Base-by-base conservation (phyloP, 2,113 vertebrate species). In the Paracyprichromis sp. region DNA sequence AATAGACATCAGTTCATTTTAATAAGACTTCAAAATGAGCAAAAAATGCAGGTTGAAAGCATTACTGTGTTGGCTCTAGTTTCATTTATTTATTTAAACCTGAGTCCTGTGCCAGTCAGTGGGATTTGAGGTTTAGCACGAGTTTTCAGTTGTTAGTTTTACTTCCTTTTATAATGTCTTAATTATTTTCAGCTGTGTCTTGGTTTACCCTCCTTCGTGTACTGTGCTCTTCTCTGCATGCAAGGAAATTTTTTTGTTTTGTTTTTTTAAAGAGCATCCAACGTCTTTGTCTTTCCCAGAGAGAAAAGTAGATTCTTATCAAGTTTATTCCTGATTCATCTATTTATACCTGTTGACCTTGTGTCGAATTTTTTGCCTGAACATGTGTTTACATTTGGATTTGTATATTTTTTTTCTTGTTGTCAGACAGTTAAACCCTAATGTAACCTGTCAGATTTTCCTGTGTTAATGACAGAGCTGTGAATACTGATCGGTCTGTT, bases 341-440 rank as follows among this genome's bases (percentile, higher is more conserved):
- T 40, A 43, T 71, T 71, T 71, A 40, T 40, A 43, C 36, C 36
- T 43, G 12, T 43, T 24, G 36, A 61, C 29, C 57, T 61, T 61
- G 57, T 0, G 57, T 61, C 3, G 0, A 61, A 0, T 4, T 34
- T 43, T 69, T 71, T 71, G 36, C n/a, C 66, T 71, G 38, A 71
- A 17, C 38, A 21, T 43, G 7, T 16, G n/a, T 43, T 43, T 71
- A 24, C 12, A 16, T 71, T 21, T 71, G 8, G 11, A 24, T 43
- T 43, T 24, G 29, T 34, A 71, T 71, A 24, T 66, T 2, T 26
- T 29, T 50, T 50, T 31, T 78, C 24, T 26, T 47, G 9, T 24
- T 76, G 14, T 47, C 9, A 12, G 40, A 47, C 24, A 29, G 9
- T 31, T 31, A 50, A 76, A 76, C 24, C 9, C 16, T 29, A 50